Evolutionary conservation across 2,797 vertebrate species (phyloP).

Genomic region (Numenius phaeopus): DNA sequence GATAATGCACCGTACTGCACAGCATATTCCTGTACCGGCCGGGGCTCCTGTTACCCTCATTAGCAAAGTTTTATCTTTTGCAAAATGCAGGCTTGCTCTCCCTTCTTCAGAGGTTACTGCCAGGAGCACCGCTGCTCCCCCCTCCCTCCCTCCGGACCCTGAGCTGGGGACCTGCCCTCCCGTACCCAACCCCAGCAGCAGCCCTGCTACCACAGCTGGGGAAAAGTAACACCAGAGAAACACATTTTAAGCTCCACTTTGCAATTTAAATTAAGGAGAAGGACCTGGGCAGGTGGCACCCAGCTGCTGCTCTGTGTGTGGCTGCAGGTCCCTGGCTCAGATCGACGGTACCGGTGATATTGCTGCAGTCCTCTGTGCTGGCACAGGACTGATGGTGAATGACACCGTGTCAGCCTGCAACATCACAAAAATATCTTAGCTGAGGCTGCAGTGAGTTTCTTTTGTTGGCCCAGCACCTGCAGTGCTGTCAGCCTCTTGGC

Average conservation of each 20-base stretch:
- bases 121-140: background rate
- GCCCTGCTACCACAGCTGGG: background rate
- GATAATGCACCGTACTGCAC: background rate
- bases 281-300: background rate
- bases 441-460: background rate
- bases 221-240: background rate
- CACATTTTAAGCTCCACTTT: background rate
- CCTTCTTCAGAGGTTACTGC: background rate
- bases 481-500: fast-evolving
- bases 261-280: background rate
- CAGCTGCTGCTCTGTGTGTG: background rate
- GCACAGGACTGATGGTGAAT: fast-evolving
- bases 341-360: background rate
- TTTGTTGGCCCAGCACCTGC: background rate
- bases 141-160: background rate
- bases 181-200: background rate
- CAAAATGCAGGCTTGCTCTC: background rate
- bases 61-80: background rate
- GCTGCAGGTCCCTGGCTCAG: background rate
- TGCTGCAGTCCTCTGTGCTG: background rate
- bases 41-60: background rate
- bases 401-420: fast-evolving
- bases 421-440: background rate
- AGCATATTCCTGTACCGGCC: background rate
- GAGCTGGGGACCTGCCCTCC: background rate